Evolutionary conservation across 2,797 vertebrate species (phyloP), one percentile per base, ranked within the genome.

Genomic region (Lateolabrax maculatus): DNA sequence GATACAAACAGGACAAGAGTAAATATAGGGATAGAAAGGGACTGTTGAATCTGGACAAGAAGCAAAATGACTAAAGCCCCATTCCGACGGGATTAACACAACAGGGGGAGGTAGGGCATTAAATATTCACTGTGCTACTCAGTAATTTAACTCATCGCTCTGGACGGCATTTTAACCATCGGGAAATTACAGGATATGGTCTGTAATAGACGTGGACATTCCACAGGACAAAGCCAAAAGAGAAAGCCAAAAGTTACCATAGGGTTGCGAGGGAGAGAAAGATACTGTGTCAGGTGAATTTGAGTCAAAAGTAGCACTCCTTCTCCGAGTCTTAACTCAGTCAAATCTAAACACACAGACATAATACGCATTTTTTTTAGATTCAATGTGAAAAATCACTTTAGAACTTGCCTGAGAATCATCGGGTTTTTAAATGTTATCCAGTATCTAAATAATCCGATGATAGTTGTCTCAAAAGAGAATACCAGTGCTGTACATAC

Each of bases 181-280:
- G 0, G 16, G 31, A 63, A 56, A 49, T 51, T 23, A 55, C 71
- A 55, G 48, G 41, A 79, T 58, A 44, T 46, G 25, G 56, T 64
- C 41, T 48, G 31, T 53, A 61, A 56, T 48, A n/a, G 67, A 63
- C 19, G 8, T 23, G 25, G 56, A 51, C 73, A 31, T 68, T 53
- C 48, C 37, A 44, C 37, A 53, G 65, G 57, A 77, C n/a, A 37
- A 65, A 65, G 41, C 53, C 9, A 46, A 34, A 53, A 52, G 37
- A 61, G 52, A 23, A 34, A 58, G 55, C 36, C 10, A 49, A 36
- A 70, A 44, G 53, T 21, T 53, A 51, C 46, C 63, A 7, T 3
- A n/a, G 44, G 21, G 18, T 23, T 0, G 9, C 44, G 36, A 49
- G 43, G 49, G 34, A 41, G 36, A 11, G 65, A 29, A 41, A 75